Base-by-base conservation (phyloP, 2,113 vertebrate genomes). In the Petroica traversi region DNA sequence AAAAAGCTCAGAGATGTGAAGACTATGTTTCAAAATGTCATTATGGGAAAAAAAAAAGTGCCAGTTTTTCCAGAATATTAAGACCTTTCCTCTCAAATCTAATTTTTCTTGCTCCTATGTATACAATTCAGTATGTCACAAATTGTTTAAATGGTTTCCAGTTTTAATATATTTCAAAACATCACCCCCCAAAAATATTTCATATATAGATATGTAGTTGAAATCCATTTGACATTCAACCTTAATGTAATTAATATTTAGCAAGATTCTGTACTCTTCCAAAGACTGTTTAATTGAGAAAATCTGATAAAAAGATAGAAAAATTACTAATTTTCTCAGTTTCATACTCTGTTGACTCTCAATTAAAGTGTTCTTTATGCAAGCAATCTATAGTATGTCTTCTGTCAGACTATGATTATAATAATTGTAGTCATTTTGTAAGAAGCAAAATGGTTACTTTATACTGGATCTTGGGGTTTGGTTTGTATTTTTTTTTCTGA, bases 151-250 rank as follows among this genome's bases (percentile, higher is more conserved):
- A 33, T 59, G 4, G 0, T 79, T 89, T 58, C 19, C 18, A 84
- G 33, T 54, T 74, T 62, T 72, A 72, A 31, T 67, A 18, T 40
- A 36, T 62, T 75, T 86, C 16, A 63, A 58, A 89, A 62, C 19
- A 36, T 51, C 23, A n/a, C 3, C 8, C 6, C 0, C 10, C 8
- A 1, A 1, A 78, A 75, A 24, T 34, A 48, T 43, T 41, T 64
- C 46, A 11, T 43, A 12, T 54, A 61, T 38, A n/a, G 6, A 23
- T 55, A 54, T 19, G 1, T n/a, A 75, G 24, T 34, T 52, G 14
- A 75, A 87, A 40, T 71, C 41, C 62, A 5, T 69, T 80, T 87
- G 18, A 58, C 20, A 24, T 67, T 92, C 28, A 71, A 2, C 26
- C 26, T 66, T 58, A 69, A 61, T 2, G 61, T 29, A 59, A 75